Conservation (phyloP, 2,113 vertebrate genomes). For the Numenius arquata region DNA sequence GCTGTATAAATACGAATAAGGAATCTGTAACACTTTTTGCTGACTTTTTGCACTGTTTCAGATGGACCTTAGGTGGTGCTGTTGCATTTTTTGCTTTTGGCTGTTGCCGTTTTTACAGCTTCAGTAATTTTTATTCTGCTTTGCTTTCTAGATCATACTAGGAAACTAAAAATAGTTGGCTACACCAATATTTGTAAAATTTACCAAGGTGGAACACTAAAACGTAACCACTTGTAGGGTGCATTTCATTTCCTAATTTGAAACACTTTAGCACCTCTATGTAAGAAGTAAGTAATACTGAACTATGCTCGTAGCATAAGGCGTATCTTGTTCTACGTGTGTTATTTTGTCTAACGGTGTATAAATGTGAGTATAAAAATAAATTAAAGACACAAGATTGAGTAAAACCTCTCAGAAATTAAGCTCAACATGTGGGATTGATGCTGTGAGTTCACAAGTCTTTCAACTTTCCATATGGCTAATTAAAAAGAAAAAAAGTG, state of each 20-base stretch:
- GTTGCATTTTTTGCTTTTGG: conserved; percentile 52
- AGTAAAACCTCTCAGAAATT: conserved; percentile 49
- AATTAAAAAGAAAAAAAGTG: conserved; percentile 77
- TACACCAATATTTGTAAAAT: conserved; percentile 3
- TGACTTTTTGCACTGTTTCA: conserved; percentile 5
- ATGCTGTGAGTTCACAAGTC: conserved; percentile 69
- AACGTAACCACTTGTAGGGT: neutral
- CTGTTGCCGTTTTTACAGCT: neutral
- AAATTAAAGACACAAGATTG: conserved; percentile 52
- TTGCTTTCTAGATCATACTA: neutral
- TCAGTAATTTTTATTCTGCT: neutral
- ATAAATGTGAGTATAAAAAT: conserved; percentile 41
- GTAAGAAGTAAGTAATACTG: neutral
- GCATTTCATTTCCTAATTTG: conserved; percentile 30
- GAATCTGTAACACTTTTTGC: neutral
- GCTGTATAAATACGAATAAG: conserved; percentile 32
- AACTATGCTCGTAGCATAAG: neutral
- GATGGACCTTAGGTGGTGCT: conserved; percentile 69
- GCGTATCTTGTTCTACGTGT: neutral
- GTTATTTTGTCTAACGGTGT: conserved; percentile 32
- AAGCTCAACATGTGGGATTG: conserved; percentile 72
- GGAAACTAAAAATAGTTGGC: conserved; percentile 33
- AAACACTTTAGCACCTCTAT: conserved; percentile 21
- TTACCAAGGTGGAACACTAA: conserved; percentile 35
- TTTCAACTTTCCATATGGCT: conserved; percentile 76